Evolutionary conservation across 2,797 vertebrate species (phyloP).

Genomic region (Australoheros facetus): DNA sequence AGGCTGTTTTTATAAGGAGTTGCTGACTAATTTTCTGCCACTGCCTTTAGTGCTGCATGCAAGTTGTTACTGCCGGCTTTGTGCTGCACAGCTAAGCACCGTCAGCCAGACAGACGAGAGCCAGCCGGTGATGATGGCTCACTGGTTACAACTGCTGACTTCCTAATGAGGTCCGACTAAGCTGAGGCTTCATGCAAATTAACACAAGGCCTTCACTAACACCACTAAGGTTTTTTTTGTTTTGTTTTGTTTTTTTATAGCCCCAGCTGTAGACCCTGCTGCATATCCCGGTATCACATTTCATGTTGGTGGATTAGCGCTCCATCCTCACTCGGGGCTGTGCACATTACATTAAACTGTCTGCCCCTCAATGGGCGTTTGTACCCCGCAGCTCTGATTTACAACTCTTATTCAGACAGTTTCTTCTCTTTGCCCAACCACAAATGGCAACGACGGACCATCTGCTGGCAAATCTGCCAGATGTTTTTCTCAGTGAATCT

Average conservation of each 20-base stretch:
- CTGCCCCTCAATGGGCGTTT: slow-evolving; percentile 71
- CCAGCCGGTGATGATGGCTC: slow-evolving; percentile 25
- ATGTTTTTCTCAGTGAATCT: not conserved
- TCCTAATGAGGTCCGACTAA: slow-evolving; percentile 46
- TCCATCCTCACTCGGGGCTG: slow-evolving; percentile 67
- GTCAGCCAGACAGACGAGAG: not conserved
- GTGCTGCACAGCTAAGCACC: not conserved
- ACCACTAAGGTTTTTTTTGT: slow-evolving; percentile 7
- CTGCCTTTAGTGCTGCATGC: not conserved
- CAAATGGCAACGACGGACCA: slow-evolving; percentile 42
- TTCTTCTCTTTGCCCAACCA: slow-evolving; percentile 37
- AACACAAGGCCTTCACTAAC: slow-evolving; percentile 36
- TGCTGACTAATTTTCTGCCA: not conserved
- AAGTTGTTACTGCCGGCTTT: not conserved
- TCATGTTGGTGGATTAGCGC: slow-evolving; percentile 70
- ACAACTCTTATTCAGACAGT: slow-evolving; percentile 62
- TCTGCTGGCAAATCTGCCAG: slow-evolving; percentile 55
- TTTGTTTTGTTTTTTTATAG: not conserved
- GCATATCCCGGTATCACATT: slow-evolving; percentile 68
- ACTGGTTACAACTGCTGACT: slow-evolving; percentile 23
- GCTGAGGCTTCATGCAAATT: slow-evolving; percentile 52
- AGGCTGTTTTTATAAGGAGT: not conserved
- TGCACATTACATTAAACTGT: slow-evolving; percentile 79
- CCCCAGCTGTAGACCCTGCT: slow-evolving; percentile 43
- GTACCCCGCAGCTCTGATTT: slow-evolving; percentile 72